Base-by-base conservation (phyloP, 1,140 invertebrate genomes). In the Sinella curviseta region DNA sequence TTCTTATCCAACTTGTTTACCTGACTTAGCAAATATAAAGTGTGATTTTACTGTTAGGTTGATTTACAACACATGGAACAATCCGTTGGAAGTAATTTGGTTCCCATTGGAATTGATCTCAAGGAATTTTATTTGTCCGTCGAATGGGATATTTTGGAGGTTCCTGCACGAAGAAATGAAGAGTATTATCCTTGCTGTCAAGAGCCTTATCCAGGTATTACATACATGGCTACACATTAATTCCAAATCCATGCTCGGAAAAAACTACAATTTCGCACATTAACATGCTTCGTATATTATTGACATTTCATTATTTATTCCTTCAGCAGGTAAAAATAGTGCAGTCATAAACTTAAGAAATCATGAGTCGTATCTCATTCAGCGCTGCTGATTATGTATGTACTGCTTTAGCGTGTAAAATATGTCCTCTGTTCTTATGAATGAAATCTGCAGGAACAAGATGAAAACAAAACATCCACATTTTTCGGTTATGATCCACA, bases 61-160 rank as follows among this genome's bases (percentile, higher is more conserved):
- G 94, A 96, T 86, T 86, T 96, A 57, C 94, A 94, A 84, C 94
- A 95, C 85, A 93, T 94, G 88, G 91, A 94, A 81, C 92, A 94
- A 87, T 86, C 89, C 33, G 87, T 91, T 28, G 94, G 93, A 28
- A 93, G 91, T 83, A 95, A 93, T 87, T 87, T 94, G 0, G 93
- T 95, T 0, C 90, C 91, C 82, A 90, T 94, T 57, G 95, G 95
- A 24, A 96, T 97, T 78, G 94, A 97, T 89, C 87, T 97, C 75
- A 94, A 91, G 76, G 95, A 96, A 86, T 97, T 96, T 87, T 96
- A 97, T 87, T 87, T 95, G 36, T 97, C 94, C 12, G 95, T 98
- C 0, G 97, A 98, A 87, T 99, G 97, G 97, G 97, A 99, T 86
- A 93, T 99, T 81, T 88, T 95, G 17, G 93, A 94, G 84, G 94